These are phyloP conservation scores for Brassicogethes aeneus DNA, from an alignment of 2,888 invertebrate genomes.

Conservation along the genomic window DNA sequence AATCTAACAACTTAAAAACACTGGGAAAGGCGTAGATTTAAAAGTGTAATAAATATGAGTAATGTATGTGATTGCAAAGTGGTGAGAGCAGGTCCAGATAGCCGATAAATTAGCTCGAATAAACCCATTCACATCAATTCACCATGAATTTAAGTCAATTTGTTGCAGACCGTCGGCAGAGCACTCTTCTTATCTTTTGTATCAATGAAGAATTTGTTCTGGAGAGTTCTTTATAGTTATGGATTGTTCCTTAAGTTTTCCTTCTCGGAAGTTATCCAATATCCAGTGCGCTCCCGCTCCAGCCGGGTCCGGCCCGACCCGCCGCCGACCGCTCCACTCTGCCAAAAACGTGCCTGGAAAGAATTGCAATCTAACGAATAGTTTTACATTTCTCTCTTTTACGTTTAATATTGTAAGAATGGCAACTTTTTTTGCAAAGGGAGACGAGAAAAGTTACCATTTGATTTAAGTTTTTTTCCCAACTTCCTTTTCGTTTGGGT, in stretches of 20 bases:
- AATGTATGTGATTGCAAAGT: neutral
- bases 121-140: constrained; percentile 20
- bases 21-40: neutral
- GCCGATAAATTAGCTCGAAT: constrained; percentile 17
- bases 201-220: constrained; percentile 27
- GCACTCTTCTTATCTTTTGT: constrained; percentile 26
- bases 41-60: neutral
- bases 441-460: no score
- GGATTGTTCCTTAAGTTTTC: constrained; percentile 28
- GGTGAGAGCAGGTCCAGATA: neutral
- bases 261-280: constrained; percentile 26
- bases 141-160: constrained; percentile 28
- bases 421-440: neutral
- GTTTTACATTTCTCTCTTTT: constrained; percentile 13
- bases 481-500: no score
- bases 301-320: no score
- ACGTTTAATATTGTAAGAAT: neutral
- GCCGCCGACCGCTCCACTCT: constrained; percentile 6
- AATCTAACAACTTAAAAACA: no score
- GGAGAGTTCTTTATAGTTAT: constrained; percentile 25
- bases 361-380: constrained; percentile 13
- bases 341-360: constrained; percentile 20
- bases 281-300: constrained; percentile 14
- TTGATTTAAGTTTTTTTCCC: no score
- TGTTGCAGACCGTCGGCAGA: constrained; percentile 25